A percentile compares a stretch with the other conserved stretches of the same genome.
phyloP scores from a whole-genome alignment of 2,113 vertebrate species.

The Carassius carassius region DNA sequence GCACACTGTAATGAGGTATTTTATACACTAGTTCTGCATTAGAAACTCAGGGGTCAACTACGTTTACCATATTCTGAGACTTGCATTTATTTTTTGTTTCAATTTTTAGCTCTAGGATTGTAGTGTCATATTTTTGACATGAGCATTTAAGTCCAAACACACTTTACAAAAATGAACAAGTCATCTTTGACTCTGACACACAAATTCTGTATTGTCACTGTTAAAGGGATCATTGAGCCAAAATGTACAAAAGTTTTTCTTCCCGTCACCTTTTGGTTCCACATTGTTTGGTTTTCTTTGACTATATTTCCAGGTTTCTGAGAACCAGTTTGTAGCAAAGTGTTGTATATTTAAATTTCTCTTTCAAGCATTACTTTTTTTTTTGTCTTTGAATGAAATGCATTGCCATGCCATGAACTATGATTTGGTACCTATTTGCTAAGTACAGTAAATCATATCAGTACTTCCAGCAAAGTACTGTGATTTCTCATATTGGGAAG shows the following conservation, averaged over 20 bases:
- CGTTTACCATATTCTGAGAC: constrained; percentile 79
- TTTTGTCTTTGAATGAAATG: constrained; percentile 61
- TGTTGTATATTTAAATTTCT: constrained; percentile 68
- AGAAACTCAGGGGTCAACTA: constrained; percentile 83
- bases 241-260: constrained; percentile 64
- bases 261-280: constrained; percentile 39
- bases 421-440: constrained; percentile 77
- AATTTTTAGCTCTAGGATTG: constrained; percentile 44
- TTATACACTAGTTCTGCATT: constrained; percentile 82
- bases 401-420: constrained; percentile 75
- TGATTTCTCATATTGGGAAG: constrained; percentile 86
- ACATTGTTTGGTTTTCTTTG: constrained; percentile 59
- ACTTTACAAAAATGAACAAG: constrained; percentile 65
- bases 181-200: constrained; percentile 69
- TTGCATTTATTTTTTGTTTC: constrained; percentile 59
- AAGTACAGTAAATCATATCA: constrained; percentile 71
- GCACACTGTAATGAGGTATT: constrained; percentile 81
- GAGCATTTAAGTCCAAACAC: constrained; percentile 56
- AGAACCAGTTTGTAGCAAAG: constrained; percentile 68
- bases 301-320: constrained; percentile 58
- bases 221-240: constrained; percentile 70
- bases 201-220: constrained; percentile 63
- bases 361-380: constrained; percentile 57
- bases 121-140: no score
- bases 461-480: constrained; percentile 74